phyloP scores from a whole-genome alignment of 1,140 invertebrate genomes.

The Monochamus saltuarius region DNA sequence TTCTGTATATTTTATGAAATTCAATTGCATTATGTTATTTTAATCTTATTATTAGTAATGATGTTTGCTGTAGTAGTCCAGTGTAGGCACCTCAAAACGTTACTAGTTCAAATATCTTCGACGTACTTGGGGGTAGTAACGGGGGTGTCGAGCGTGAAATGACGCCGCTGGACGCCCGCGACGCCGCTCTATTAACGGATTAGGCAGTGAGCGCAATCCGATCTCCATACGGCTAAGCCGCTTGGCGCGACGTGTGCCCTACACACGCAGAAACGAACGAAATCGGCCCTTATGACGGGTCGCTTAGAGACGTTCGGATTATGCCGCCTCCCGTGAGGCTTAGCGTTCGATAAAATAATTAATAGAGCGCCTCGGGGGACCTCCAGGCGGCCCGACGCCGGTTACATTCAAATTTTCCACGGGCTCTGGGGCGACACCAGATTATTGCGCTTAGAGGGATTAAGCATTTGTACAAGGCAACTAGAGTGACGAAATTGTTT shows the following conservation, averaged over 20 bases:
- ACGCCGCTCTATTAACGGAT: slow-evolving; percentile 34
- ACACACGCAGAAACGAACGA: slow-evolving; percentile 41
- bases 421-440: too few species aligned
- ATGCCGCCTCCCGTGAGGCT: slow-evolving; percentile 34
- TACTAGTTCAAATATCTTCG: too few species aligned
- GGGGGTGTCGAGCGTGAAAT: slow-evolving; percentile 26
- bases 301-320: slow-evolving; percentile 40
- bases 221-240: slow-evolving; percentile 33
- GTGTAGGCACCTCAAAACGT: too few species aligned
- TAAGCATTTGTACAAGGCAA: too few species aligned
- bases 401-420: slow-evolving; percentile 45
- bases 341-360: slow-evolving; percentile 49
- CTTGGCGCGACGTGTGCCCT: slow-evolving; percentile 19
- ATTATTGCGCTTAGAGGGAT: too few species aligned
- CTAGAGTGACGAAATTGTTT: too few species aligned
- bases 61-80: too few species aligned
- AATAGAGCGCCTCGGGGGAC: slow-evolving; percentile 44
- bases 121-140: not conserved
- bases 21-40: too few species aligned
- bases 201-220: slow-evolving; percentile 32
- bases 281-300: slow-evolving; percentile 43
- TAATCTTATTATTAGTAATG: too few species aligned
- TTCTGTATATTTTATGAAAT: too few species aligned
- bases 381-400: slow-evolving; percentile 24
- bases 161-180: slow-evolving; percentile 26